phyloP scores from a whole-genome alignment of 2,113 vertebrate species.

The Numenius arquata region DNA sequence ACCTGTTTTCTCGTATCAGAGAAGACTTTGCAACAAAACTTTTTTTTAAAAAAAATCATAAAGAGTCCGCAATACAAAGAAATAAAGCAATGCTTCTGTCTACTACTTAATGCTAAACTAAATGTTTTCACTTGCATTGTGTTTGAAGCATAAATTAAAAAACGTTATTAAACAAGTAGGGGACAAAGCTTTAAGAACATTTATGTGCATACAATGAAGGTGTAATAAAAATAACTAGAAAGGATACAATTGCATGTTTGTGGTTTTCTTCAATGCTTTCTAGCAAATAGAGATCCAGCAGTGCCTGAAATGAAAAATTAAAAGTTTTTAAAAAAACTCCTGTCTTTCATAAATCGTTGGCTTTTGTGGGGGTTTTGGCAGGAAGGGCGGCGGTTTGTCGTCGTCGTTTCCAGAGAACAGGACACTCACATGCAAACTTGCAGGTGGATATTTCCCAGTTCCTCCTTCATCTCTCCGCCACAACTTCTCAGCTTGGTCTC shows the following conservation, averaged over 20 bases:
- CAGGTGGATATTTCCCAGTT: constrained; percentile 91
- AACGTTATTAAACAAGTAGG: fast-evolving
- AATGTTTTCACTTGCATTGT: background rate
- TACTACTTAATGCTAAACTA: background rate
- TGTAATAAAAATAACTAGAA: background rate
- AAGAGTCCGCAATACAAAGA: background rate
- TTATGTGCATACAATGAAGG: background rate
- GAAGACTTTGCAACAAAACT: background rate
- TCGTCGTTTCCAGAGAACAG: background rate
- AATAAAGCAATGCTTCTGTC: background rate
- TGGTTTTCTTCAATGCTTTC: constrained; percentile 83
- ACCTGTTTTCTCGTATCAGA: fast-evolving
- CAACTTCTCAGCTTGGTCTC: constrained; percentile 79
- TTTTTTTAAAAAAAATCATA: background rate
- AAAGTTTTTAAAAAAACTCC: background rate
- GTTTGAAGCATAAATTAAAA: background rate
- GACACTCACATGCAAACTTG: constrained; percentile 86
- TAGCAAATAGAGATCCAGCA: constrained; percentile 92
- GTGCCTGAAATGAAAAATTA: constrained; percentile 75
- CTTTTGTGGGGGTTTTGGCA: background rate
- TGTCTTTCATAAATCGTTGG: background rate
- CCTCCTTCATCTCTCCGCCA: constrained; percentile 92
- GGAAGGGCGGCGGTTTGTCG: no score
- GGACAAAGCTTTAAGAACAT: background rate
- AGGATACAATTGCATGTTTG: constrained; percentile 98